These are phyloP conservation scores for Myodes glareolus DNA, from an alignment of 2,113 vertebrate genomes.

Conservation along the genomic window DNA sequence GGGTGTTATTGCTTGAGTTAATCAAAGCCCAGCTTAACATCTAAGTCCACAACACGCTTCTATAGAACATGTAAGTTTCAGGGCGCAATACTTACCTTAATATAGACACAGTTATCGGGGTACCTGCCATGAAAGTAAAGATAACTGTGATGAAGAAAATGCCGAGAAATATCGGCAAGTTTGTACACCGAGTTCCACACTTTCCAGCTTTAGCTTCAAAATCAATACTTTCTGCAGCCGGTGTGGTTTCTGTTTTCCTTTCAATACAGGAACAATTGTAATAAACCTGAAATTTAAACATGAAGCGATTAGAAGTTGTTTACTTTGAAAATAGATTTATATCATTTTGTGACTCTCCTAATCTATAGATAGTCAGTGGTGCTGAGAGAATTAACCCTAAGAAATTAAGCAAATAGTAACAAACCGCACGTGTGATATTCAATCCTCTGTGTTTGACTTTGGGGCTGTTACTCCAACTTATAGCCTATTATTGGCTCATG, in stretches of 20 bases:
- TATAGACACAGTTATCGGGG: constrained; percentile 78
- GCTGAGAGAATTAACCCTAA: not conserved
- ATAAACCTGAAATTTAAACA: constrained; percentile 70
- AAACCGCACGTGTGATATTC: not conserved
- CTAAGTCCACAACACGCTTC: not conserved
- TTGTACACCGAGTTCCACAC: constrained; percentile 65
- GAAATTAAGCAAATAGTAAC: not conserved
- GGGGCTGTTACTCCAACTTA: not conserved
- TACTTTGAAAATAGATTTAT: constrained; percentile 14
- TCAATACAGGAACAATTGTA: constrained; percentile 78
- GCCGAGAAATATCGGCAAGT: constrained; percentile 74
- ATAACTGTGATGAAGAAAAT: constrained; percentile 69
- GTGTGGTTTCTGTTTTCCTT: constrained; percentile 28
- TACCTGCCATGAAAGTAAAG: constrained; percentile 79
- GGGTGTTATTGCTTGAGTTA: not conserved
- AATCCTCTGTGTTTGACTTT: constrained; percentile 2
- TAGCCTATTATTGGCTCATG: not conserved
- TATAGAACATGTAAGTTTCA: not conserved
- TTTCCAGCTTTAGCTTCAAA: constrained; percentile 76
- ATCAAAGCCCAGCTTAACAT: not conserved
- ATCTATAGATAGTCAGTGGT: not conserved
- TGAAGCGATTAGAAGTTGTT: not conserved
- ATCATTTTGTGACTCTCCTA: not conserved
- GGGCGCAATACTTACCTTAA: constrained; percentile 67
- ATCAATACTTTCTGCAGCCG: not conserved